These are phyloP conservation scores for Sebastes matsubarae DNA, from an alignment of 2,797 vertebrate genomes.

Conservation along the genomic window DNA sequence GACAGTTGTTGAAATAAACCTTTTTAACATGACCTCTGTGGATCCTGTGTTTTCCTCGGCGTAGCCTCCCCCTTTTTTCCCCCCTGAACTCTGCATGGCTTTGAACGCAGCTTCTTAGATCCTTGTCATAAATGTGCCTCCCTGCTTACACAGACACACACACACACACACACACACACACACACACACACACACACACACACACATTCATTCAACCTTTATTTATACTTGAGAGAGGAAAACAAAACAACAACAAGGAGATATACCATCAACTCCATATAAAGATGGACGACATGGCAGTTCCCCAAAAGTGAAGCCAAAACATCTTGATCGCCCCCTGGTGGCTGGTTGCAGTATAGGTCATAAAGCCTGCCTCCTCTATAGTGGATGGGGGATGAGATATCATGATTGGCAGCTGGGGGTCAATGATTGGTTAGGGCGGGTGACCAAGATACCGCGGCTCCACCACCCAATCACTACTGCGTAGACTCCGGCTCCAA, in stretches of 20 bases:
- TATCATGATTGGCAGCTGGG: no score
- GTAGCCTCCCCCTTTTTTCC: not conserved
- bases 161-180: not conserved
- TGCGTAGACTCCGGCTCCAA: no score
- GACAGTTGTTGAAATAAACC: slow-evolving; percentile 94
- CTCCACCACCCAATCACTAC: no score
- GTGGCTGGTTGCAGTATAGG: no score
- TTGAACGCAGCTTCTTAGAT: slow-evolving; percentile 53
- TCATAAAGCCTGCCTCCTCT: no score
- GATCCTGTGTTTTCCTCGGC: slow-evolving; percentile 70
- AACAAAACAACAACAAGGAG: not conserved
- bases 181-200: not conserved
- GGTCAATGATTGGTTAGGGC: no score
- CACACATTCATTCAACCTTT: not conserved
- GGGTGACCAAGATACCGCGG: no score
- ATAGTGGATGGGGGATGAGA: no score
- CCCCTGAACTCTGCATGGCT: slow-evolving; percentile 68
- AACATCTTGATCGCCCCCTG: no score
- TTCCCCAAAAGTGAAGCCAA: no score
- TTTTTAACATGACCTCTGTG: slow-evolving; percentile 86
- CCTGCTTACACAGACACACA: not conserved
- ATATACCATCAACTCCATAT: not conserved
- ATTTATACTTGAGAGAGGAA: not conserved
- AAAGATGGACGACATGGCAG: no score
- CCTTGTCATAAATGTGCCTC: not conserved